Percentiles rank a stretch among this genome's conserved stretches.
Evolutionary conservation across 1,140 invertebrate species (phyloP).

Genomic region (Drosophila cardini): DNA sequence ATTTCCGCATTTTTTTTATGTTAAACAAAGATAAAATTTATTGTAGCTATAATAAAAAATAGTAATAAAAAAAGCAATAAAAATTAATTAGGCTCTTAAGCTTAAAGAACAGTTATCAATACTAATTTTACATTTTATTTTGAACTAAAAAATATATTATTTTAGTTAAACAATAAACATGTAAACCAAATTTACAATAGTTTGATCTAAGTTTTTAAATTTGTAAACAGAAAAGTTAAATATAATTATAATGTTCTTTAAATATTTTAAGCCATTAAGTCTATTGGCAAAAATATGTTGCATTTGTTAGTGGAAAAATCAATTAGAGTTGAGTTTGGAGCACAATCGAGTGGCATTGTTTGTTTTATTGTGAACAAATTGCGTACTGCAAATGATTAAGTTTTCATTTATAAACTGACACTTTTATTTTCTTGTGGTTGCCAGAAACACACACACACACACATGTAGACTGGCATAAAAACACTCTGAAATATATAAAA

Average conservation of each 20-base stretch:
- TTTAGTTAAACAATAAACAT: no score
- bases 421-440: conserved; percentile 73
- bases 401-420: conserved; percentile 69
- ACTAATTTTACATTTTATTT: no score
- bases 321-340: conserved; percentile 26
- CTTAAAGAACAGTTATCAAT: no score
- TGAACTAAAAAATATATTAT: no score
- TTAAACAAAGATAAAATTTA: no score
- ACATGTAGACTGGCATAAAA: background rate
- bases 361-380: conserved; percentile 40
- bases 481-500: background rate
- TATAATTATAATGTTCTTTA: background rate
- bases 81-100: no score
- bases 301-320: conserved; percentile 23
- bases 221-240: background rate
- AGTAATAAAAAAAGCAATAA: no score
- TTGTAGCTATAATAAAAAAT: no score
- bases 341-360: conserved; percentile 44
- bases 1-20: no score
- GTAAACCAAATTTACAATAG: no score
- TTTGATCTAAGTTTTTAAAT: no score
- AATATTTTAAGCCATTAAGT: no score
- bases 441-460: conserved; percentile 12
- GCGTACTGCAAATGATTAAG: conserved; percentile 69
- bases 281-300: background rate